Evolutionary conservation across 1,140 invertebrate species (phyloP), one percentile per base, ranked within the genome.

Genomic region (Dufourea novaeangliae): DNA sequence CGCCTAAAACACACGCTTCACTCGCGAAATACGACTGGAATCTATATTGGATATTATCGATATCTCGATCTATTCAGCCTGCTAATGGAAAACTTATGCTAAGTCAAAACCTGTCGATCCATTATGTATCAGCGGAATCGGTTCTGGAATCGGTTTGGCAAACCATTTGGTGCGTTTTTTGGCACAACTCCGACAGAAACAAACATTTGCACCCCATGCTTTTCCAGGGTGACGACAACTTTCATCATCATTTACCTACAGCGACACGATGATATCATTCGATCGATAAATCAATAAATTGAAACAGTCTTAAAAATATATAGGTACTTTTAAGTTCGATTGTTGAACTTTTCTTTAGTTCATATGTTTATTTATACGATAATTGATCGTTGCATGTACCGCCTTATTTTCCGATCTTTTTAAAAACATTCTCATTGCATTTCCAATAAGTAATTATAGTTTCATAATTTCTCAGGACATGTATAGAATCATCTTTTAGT

Each of bases 11-110:
- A 85, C 50, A 54, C 59, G 57, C 20, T 69, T 67, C 54, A 69
- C 32, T 83, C 63, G 70, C 70, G 78, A 85, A 85, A 87, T 85
- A 79, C 84, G 78, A 79, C 59, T 81, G 56, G 85, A 88, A 90
- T 89, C 85, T 89, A 88, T 91, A 91, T 89, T 88, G 85, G 73
- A 90, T 87, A 89, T 91, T 88, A 89, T 87, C 88, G 87, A 88
- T 86, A 86, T 88, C 76, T 86, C 75, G 84, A 88, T 88, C 79
- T 88, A 85, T 88, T 87, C 78, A 72, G 79, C 75, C 54, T 67
- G 82, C 85, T 90, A 89, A 91, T 90, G 88, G 90, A 91, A 91
- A 89, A 88, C 80, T 91, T 89, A 90, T 91, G 88, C 86, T 79
- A 88, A 89, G 39, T 27, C 52, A 85, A 67, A 72, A 50, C 72